Conservation (phyloP, 2,113 vertebrate species). For the Sturnus vulgaris region DNA sequence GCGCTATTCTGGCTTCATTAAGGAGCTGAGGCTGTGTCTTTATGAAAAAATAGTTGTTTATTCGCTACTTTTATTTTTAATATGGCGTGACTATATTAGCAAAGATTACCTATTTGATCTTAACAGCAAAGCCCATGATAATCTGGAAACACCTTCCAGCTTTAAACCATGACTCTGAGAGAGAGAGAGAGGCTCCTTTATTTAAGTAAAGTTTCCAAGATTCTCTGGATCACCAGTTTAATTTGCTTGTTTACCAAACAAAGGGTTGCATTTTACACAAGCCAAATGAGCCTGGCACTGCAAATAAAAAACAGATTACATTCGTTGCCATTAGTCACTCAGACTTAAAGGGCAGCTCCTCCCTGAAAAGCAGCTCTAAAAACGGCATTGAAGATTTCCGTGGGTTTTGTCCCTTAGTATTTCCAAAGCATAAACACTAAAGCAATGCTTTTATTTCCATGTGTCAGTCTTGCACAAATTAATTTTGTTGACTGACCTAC, state of each 20-base stretch:
- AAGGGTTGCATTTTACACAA: slow-evolving; percentile 65
- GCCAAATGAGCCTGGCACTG: slow-evolving; percentile 68
- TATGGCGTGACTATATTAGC: neutral
- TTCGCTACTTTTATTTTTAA: slow-evolving; percentile 1
- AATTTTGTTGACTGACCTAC: neutral
- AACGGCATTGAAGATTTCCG: slow-evolving; percentile 11
- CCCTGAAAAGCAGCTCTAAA: slow-evolving; percentile 56
- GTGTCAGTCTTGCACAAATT: neutral
- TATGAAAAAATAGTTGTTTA: neutral
- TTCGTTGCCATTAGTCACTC: slow-evolving; percentile 56
- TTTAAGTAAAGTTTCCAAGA: slow-evolving; percentile 58
- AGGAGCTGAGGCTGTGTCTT: neutral
- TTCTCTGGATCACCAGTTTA: slow-evolving; percentile 64
- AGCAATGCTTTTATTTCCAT: neutral
- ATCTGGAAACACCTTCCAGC: slow-evolving; percentile 47
- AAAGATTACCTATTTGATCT: neutral
- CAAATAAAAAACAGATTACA: slow-evolving; percentile 70
- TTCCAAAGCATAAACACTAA: neutral
- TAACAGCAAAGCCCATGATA: neutral
- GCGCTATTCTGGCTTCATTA: neutral
- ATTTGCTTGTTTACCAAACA: slow-evolving; percentile 72
- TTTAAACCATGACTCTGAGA: neutral
- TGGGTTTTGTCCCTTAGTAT: neutral
- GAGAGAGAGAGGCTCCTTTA: slow-evolving; percentile 33
- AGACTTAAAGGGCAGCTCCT: slow-evolving; percentile 61